A percentile compares a stretch with the other conserved stretches of the same genome.
Evolutionary conservation across 2,888 invertebrate species (phyloP).

Genomic region (Mimachlamys varia): DNA sequence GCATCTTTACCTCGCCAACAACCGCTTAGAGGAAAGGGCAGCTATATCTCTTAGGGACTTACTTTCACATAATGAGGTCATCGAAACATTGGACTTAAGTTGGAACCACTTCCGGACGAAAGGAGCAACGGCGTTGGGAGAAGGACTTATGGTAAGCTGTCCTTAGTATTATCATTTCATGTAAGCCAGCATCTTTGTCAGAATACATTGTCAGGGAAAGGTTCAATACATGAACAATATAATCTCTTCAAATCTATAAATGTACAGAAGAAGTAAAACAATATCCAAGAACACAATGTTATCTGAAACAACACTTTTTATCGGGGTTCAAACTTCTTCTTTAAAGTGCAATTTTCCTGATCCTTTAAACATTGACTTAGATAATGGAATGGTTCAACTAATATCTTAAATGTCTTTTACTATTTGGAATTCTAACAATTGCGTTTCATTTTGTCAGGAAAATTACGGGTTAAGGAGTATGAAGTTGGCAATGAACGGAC

Average conservation of each 20-base stretch:
- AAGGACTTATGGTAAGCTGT: constrained; percentile 70
- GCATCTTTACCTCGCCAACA: constrained; percentile 66
- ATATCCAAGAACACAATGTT: no score
- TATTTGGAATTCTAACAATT: background rate
- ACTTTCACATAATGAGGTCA: constrained; percentile 68
- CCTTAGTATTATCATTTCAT: no score
- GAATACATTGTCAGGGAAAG: no score
- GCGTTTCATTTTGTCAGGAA: constrained; percentile 64
- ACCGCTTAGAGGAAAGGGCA: constrained; percentile 67
- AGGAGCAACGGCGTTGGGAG: constrained; percentile 68
- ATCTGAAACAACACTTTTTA: no score
- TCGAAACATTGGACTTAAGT: constrained; percentile 72
- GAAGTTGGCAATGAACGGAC: constrained; percentile 77
- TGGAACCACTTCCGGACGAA: constrained; percentile 74
- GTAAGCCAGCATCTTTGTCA: no score
- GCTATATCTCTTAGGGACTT: constrained; percentile 65
- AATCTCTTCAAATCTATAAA: no score
- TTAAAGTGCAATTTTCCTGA: no score
- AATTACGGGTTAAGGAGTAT: constrained; percentile 75
- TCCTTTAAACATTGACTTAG: no score
- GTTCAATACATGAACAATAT: no score
- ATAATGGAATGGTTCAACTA: no score
- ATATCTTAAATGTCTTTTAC: background rate
- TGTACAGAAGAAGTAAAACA: no score
- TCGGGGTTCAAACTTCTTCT: no score